Conservation (phyloP, 2,888 invertebrate genomes). For the Theretra japonica region DNA sequence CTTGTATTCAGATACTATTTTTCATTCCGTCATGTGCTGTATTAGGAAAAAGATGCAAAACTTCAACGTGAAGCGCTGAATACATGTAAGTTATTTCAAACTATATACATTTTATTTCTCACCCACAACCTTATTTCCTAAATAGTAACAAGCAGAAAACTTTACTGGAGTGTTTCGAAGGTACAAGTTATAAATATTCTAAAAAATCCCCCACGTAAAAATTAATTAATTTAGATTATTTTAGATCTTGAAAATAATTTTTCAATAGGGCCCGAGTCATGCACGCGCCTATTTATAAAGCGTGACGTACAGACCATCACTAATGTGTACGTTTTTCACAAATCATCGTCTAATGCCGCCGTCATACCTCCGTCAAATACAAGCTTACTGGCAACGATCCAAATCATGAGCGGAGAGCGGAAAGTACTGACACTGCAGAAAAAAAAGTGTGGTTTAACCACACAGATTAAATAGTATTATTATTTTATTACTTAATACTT, state of each 20-base stretch:
- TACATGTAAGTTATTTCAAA: no score
- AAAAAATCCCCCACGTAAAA: background rate
- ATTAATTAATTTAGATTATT: background rate
- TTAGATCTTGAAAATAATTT: background rate
- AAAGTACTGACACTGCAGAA: background rate
- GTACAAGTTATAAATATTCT: background rate
- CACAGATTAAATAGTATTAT: no score
- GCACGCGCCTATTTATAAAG: constrained; percentile 37
- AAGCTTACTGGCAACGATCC: background rate
- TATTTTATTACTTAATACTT: no score
- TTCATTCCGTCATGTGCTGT: no score
- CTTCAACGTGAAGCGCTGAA: no score
- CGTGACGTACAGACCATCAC: constrained; percentile 37
- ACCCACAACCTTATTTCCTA: no score
- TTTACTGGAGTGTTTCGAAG: background rate
- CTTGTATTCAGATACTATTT: no score
- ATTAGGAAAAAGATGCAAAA: no score
- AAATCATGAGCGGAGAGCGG: background rate
- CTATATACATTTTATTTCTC: no score
- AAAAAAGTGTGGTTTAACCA: background rate
- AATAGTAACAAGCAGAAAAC: no score
- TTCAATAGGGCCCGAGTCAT: constrained; percentile 7
- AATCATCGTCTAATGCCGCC: constrained; percentile 46
- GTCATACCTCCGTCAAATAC: constrained; percentile 34
- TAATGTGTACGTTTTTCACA: constrained; percentile 42